These are phyloP conservation scores for Suricata suricatta DNA, from an alignment of 2,113 vertebrate genomes.

Conservation along the genomic window DNA sequence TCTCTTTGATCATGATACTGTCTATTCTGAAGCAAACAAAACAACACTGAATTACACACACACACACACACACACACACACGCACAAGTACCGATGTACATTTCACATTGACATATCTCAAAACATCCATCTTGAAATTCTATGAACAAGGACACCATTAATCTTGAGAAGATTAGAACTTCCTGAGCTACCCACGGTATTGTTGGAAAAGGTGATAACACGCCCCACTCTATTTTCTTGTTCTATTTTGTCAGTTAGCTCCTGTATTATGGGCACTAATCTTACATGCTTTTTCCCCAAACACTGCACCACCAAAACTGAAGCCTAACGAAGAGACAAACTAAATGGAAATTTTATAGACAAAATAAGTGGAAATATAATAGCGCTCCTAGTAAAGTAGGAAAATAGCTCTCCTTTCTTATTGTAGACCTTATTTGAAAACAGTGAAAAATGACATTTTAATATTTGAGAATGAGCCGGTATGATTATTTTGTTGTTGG, in stretches of 20 bases:
- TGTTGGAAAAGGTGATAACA: background rate
- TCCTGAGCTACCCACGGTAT: background rate
- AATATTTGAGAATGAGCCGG: background rate
- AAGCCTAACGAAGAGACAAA: background rate
- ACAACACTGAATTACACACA: background rate
- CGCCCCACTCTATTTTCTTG: background rate
- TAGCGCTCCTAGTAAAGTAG: background rate
- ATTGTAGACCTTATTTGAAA: background rate
- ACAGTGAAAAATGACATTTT: background rate
- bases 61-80: background rate
- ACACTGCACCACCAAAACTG: background rate
- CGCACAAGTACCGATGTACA: background rate
- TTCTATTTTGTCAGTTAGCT: background rate
- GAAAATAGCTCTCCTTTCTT: background rate
- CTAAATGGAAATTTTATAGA: background rate
- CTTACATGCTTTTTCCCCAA: background rate
- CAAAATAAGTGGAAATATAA: background rate
- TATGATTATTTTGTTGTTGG: background rate
- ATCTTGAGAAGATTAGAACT: background rate
- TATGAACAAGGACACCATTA: background rate
- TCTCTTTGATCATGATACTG: background rate
- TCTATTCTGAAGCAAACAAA: background rate
- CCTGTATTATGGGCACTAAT: background rate
- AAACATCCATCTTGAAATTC: background rate
- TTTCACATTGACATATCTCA: background rate